Evolutionary conservation across 2,888 invertebrate genomes (phyloP), one percentile per base, ranked within the genome.

Genomic region (Elmis aenea): DNA sequence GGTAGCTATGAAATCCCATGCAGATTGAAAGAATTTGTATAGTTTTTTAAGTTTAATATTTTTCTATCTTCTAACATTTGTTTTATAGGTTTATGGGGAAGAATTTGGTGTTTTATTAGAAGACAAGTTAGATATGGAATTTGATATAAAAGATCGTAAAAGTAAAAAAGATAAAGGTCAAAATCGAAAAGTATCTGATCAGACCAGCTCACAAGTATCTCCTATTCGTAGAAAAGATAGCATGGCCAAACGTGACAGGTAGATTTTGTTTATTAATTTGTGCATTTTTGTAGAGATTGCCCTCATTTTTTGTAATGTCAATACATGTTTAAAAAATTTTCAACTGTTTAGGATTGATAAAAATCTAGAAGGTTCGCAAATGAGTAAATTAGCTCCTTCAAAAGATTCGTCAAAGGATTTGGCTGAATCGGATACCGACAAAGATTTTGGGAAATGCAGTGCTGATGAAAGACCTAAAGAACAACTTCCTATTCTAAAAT

Each of bases 151-250:
- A 2, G 57, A 55, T 30, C 60, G 66, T 30, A 61, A 65, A 32
- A 60, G 56, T 6, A 76, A 75, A 38, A 76, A 74, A 46, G 74
- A 76, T 6, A 75, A 75, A 50, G 60, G 57, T 21, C 78, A 74
- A 42, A 74, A 71, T 48, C 68, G 88, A 5, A 89, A 89, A 59
- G 76, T 86, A 0, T 88, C 88, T 0, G 88, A 89, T 57, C 87
- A 87, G 59, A 78, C 81, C 18, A 85, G 85, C 62, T 83, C 80
- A 0, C 82, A 83, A 55, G 79, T 85, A 0, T 88, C 88, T 0
- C 87, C 88, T 0, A 80, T 85, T 0, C 74, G 81, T 47, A 72
- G 87, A 21, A 85, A 88, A 57, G 87, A 88, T 57, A 85, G 85
- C 57, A 70, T 84, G 16, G 79, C 80, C 0, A 77, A 76, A 47